Percentiles rank a stretch among this genome's conserved stretches.
Evolutionary conservation across 2,888 invertebrate species (phyloP).

Genomic region (Chrysomela aeneicollis): DNA sequence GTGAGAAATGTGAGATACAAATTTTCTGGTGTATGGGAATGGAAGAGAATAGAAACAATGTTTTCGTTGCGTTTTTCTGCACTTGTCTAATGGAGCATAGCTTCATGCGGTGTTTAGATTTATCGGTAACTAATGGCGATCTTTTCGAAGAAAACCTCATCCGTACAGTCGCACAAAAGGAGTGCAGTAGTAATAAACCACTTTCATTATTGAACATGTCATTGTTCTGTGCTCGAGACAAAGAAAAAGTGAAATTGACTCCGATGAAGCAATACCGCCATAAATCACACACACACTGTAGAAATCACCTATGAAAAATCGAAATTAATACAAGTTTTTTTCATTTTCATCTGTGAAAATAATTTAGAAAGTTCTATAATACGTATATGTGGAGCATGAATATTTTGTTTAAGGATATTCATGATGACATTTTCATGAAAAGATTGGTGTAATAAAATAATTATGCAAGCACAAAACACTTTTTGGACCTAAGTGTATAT

Average conservation of each 20-base stretch:
- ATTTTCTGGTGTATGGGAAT: neutral
- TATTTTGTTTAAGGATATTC: neutral
- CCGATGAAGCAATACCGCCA: slow-evolving; percentile 21
- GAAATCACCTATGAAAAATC: slow-evolving; percentile 27
- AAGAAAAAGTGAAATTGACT: slow-evolving; percentile 31
- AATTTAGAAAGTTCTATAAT: neutral
- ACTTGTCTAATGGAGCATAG: neutral
- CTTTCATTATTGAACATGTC: slow-evolving; percentile 23
- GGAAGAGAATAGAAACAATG: neutral
- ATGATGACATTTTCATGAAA: no score
- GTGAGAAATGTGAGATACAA: neutral
- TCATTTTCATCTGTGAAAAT: slow-evolving; percentile 14
- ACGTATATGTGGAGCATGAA: neutral
- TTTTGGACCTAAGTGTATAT: neutral
- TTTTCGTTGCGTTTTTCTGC: neutral
- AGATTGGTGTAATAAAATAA: no score
- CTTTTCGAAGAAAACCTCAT: slow-evolving; percentile 12
- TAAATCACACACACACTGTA: slow-evolving; percentile 26
- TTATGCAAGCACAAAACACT: neutral
- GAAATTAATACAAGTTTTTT: slow-evolving; percentile 20
- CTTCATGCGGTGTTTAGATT: neutral
- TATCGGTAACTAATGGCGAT: neutral
- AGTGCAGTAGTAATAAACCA: slow-evolving; percentile 21
- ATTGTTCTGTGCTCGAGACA: slow-evolving; percentile 22
- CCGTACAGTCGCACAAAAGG: neutral